Evolutionary conservation across 2,888 invertebrate species (phyloP).

Genomic region (Polymixis flavicincta): DNA sequence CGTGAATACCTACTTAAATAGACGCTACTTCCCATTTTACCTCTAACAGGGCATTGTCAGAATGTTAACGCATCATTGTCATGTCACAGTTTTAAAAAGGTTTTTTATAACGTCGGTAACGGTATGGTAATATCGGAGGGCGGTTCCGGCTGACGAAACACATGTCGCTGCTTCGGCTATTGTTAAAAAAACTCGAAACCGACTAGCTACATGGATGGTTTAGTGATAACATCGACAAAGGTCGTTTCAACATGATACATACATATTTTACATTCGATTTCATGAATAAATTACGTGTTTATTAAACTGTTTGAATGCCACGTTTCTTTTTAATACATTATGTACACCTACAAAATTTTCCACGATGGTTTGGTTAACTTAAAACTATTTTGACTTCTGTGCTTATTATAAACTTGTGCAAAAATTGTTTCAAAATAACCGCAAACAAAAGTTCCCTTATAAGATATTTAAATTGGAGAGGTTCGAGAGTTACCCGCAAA

Average conservation of each 20-base stretch:
- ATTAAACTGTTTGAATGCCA: slow-evolving; percentile 40
- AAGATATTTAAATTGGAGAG: slow-evolving; percentile 56
- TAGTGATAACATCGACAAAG: slow-evolving; percentile 76
- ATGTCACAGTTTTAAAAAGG: slow-evolving; percentile 85
- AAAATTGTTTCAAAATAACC: slow-evolving; percentile 31
- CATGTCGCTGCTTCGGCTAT: slow-evolving; percentile 82
- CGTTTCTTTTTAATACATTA: slow-evolving; percentile 24
- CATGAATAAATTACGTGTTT: slow-evolving; percentile 65
- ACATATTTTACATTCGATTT: slow-evolving; percentile 65
- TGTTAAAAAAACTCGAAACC: slow-evolving; percentile 81
- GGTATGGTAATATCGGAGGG: slow-evolving; percentile 85
- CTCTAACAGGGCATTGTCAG: slow-evolving; percentile 84
- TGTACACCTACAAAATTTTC: not conserved
- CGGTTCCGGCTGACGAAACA: slow-evolving; percentile 86
- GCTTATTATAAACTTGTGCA: not conserved
- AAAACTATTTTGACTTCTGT: slow-evolving; percentile 25
- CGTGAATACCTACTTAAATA: slow-evolving; percentile 76
- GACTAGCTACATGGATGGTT: slow-evolving; percentile 76
- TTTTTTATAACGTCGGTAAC: slow-evolving; percentile 79
- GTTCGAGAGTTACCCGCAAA: slow-evolving; percentile 57
- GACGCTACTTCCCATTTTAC: slow-evolving; percentile 80
- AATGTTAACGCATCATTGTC: slow-evolving; percentile 88
- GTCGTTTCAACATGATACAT: slow-evolving; percentile 65
- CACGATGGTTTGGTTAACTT: not conserved
- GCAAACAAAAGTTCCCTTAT: slow-evolving; percentile 47